These are phyloP conservation scores for Scleropages formosus DNA, from an alignment of 2,797 vertebrate species.

Conservation along the genomic window DNA sequence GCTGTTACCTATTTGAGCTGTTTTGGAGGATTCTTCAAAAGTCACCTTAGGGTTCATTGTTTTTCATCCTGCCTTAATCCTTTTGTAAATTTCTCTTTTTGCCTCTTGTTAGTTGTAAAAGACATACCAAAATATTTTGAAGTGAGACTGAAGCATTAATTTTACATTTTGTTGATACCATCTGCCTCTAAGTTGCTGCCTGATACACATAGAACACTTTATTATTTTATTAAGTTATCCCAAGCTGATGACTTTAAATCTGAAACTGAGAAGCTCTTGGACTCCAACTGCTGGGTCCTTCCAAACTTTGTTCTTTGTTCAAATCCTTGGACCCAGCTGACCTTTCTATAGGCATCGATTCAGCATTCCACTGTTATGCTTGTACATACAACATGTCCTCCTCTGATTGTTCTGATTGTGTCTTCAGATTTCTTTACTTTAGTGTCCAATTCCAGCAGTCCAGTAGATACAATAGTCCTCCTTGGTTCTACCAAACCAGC, in stretches of 20 bases:
- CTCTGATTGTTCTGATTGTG: conserved; percentile 15
- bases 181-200: not conserved
- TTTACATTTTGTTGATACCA: not conserved
- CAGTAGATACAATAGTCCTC: no score
- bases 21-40: no score
- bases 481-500: not conserved
- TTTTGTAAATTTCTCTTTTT: no score
- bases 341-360: not conserved
- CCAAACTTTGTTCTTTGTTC: not conserved
- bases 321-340: not conserved
- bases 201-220: not conserved
- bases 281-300: not conserved
- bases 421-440: not conserved
- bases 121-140: not conserved
- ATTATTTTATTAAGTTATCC: not conserved
- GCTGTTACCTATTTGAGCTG: no score
- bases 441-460: not conserved
- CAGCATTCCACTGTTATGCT: not conserved
- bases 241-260: not conserved
- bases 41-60: no score
- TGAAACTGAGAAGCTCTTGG: not conserved
- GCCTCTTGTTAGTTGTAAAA: no score
- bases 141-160: not conserved
- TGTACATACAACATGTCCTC: not conserved
- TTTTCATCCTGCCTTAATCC: no score